These are phyloP conservation scores for Festucalex cinctus DNA, from an alignment of 2,113 vertebrate genomes.

Conservation along the genomic window DNA sequence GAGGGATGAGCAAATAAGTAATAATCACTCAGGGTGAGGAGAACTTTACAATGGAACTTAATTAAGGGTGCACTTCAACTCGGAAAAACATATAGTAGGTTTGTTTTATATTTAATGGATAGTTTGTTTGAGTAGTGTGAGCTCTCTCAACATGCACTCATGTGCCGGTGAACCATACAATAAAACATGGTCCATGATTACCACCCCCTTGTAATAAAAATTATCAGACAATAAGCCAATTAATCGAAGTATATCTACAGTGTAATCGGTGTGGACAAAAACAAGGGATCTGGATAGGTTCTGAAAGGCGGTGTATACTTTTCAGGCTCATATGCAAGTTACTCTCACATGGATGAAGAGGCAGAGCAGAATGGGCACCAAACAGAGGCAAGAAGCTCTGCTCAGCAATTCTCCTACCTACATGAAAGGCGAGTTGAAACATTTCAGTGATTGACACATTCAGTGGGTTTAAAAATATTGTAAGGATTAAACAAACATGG, in stretches of 20 bases:
- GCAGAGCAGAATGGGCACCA: conserved; percentile 50
- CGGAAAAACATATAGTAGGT: not conserved
- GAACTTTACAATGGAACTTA: not conserved
- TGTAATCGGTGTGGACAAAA: not conserved
- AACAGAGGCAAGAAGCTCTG: conserved; percentile 58
- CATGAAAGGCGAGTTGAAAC: conserved; percentile 52
- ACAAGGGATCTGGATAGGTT: not conserved
- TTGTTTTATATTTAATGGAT: not conserved
- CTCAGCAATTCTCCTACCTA: conserved; percentile 40
- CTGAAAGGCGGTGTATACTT: not conserved
- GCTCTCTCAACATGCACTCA: not conserved
- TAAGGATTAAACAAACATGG: not conserved
- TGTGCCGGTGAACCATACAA: not conserved
- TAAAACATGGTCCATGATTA: not conserved
- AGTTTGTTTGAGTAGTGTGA: not conserved
- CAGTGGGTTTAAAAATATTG: not conserved
- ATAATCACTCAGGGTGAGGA: not conserved
- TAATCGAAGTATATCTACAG: conserved; percentile 19
- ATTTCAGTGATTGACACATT: not conserved
- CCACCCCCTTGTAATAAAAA: too few species aligned
- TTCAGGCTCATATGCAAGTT: conserved; percentile 63
- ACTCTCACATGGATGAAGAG: conserved; percentile 64
- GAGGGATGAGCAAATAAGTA: not conserved
- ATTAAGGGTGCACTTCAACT: too few species aligned
- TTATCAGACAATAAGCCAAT: not conserved